phyloP scores from a whole-genome alignment of 2,113 vertebrate genomes.

The Rutilus rutilus region DNA sequence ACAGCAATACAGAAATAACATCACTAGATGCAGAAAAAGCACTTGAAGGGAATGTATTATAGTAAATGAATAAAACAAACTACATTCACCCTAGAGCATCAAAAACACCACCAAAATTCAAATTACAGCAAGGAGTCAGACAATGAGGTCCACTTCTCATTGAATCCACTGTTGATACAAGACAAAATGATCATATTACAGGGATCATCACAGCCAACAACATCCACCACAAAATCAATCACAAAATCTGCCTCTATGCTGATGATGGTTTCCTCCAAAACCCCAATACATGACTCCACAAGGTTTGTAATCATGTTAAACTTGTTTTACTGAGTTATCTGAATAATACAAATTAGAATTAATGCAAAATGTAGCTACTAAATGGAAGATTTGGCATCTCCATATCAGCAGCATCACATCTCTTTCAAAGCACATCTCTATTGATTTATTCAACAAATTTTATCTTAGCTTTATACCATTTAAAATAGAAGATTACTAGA shows the following conservation, averaged over 20 bases:
- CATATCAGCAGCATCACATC: neutral
- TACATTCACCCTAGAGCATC: neutral
- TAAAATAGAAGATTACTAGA: neutral
- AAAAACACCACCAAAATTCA: neutral
- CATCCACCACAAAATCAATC: constrained; percentile 1
- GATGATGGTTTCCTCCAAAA: neutral
- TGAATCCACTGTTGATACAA: neutral
- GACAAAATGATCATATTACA: neutral
- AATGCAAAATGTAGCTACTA: neutral
- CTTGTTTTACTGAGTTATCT: neutral
- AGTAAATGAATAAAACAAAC: neutral
- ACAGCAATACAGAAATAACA: neutral
- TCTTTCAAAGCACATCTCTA: neutral
- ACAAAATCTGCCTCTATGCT: neutral
- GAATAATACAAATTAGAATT: neutral
- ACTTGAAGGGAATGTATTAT: neutral
- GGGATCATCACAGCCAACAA: neutral
- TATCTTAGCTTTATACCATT: neutral
- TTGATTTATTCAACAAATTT: neutral
- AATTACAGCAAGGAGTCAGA: neutral
- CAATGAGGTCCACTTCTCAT: neutral
- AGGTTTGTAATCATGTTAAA: too few relatives aligned
- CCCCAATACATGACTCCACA: neutral
- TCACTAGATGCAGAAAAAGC: neutral
- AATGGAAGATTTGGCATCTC: neutral